These are phyloP conservation scores for Brachyhypopomus occidentalis DNA, from an alignment of 2,113 vertebrate genomes.

Conservation along the genomic window DNA sequence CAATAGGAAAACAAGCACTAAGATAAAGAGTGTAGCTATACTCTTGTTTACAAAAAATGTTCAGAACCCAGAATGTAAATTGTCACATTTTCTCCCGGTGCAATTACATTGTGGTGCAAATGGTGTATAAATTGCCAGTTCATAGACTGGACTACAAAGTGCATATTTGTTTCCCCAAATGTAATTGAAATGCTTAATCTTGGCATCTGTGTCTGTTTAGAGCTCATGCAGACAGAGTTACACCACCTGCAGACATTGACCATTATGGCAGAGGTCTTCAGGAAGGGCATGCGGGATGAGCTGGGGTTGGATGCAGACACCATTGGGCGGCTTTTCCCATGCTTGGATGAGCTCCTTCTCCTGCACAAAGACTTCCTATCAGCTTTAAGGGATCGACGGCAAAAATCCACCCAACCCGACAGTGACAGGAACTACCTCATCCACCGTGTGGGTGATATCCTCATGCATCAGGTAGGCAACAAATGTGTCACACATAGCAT, in stretches of 20 bases:
- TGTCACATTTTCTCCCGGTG: too few relatives aligned
- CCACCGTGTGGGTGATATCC: constrained; percentile 84
- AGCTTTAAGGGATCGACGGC: constrained; percentile 83
- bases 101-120: too few relatives aligned
- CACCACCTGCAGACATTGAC: constrained; percentile 92
- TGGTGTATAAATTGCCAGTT: too few relatives aligned
- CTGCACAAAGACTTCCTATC: constrained; percentile 85
- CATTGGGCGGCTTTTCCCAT: constrained; percentile 90
- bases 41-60: background rate
- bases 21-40: too few relatives aligned
- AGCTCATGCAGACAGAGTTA: constrained; percentile 96
- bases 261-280: constrained; percentile 96
- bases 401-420: constrained; percentile 72
- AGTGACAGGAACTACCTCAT: constrained; percentile 89
- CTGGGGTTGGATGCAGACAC: constrained; percentile 85
- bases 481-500: background rate
- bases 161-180: too few relatives aligned
- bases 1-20: too few relatives aligned
- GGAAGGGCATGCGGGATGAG: constrained; percentile 91
- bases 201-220: constrained; percentile 65
- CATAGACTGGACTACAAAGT: too few relatives aligned
- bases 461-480: constrained; percentile 86
- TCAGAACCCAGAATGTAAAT: background rate
- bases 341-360: constrained; percentile 87
- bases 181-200: background rate